These are phyloP conservation scores for Tigriopus japonicus DNA, from an alignment of 1,140 invertebrate species.

Conservation along the genomic window DNA sequence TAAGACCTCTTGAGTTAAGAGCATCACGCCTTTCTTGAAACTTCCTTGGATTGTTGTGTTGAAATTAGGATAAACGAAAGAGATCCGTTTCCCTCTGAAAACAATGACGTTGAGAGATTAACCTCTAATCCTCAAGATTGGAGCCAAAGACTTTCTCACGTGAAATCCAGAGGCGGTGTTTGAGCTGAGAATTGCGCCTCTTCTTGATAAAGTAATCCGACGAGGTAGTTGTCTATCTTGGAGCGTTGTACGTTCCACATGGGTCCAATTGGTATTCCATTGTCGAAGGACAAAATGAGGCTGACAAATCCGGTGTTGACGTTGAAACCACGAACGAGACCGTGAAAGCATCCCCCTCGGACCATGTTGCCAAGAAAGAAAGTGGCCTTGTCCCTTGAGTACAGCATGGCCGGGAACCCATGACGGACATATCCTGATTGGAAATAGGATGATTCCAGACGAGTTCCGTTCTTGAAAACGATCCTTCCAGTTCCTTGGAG, in stretches of 20 bases:
- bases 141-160: background rate
- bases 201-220: background rate
- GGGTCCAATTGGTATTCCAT: background rate
- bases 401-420: background rate
- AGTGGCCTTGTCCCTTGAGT: background rate
- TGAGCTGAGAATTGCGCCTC: background rate
- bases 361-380: background rate
- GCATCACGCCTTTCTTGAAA: background rate
- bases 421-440: background rate
- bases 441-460: background rate
- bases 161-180: background rate
- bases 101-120: background rate
- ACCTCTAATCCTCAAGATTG: background rate
- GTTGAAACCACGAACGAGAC: background rate
- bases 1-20: background rate
- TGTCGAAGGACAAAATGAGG: background rate
- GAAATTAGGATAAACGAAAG: background rate
- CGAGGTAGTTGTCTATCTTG: background rate
- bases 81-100: background rate
- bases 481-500: background rate
- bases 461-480: background rate
- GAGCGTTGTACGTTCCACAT: background rate
- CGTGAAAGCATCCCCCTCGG: background rate
- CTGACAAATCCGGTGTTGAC: background rate
- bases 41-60: background rate